Evolutionary conservation across 2,888 invertebrate species (phyloP), one percentile per base, ranked within the genome.

Genomic region (Synergus japonicus): DNA sequence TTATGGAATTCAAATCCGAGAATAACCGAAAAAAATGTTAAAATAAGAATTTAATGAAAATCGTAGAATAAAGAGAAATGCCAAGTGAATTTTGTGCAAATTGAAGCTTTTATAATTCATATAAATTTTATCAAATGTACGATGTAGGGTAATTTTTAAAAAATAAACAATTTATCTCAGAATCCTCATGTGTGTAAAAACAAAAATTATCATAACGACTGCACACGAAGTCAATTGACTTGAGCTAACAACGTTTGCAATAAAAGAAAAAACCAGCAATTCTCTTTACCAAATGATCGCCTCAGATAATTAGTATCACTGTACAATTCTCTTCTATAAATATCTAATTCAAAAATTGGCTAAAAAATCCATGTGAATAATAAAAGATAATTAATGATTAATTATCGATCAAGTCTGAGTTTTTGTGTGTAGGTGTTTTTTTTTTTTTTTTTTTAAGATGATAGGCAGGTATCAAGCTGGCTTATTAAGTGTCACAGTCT

Each of bases 401-500:
- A 54, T 22, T 46, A 54, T 54, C 15, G 49, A 41, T n/a, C 4
- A 69, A 29, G 49, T 49, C 37, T 29, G 49, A 69, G 29, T 46
- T 12, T 29, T 54, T 54, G 4, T n/a, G n/a, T 54, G 15, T 13
- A 22, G 22, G 22, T 22, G 22, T 22, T 22, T 22, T 22, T 22
- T 22, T 22, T 22, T 22, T 22, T 44, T 49, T 73, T 29, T 44
- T 49, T 73, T 41, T 5, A 54, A 73, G 54, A 73, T n/a, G 81
- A 81, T 90, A 91, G 91, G 91, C 91, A 92, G 92, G 90, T 90
- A 91, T 91, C 88, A 91, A 91, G 91, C 91, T 91, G 91, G 90
- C 91, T 91, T 54, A 86, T 88, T 87, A 90, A 89, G 85, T 88
- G 87, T 90, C 87, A 88, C 89, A 89, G 90, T 89, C 90, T 89